Evolutionary conservation across 2,113 vertebrate genomes (phyloP).

Genomic region (Sula dactylatra): DNA sequence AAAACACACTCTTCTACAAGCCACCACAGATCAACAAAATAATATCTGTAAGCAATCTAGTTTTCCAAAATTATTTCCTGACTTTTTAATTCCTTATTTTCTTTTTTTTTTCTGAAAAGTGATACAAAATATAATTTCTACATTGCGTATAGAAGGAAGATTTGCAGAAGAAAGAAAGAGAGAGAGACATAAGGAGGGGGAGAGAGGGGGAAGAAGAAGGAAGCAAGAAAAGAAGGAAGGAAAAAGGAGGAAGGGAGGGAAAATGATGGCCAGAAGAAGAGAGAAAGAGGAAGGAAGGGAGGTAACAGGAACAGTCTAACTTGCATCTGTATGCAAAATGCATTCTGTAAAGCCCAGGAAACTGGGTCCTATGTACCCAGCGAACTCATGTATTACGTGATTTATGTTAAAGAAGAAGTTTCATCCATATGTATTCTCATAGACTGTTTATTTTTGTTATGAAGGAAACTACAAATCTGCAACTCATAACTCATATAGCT

Average conservation of each 20-base stretch:
- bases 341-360: not conserved
- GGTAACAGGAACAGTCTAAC: not conserved
- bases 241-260: too few species aligned
- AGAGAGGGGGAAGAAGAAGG: not conserved
- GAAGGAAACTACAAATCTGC: not conserved
- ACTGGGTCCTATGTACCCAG: not conserved
- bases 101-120: not conserved
- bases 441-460: not conserved
- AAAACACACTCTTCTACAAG: constrained; percentile 16
- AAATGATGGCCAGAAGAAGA: not conserved
- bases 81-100: not conserved
- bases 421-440: not conserved
- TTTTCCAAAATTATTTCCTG: constrained; percentile 38
- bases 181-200: not conserved
- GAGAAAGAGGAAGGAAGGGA: not conserved
- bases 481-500: not conserved
- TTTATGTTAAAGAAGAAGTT: not conserved
- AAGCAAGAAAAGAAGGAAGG: too few species aligned
- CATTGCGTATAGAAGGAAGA: not conserved
- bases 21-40: not conserved
- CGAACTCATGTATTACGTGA: not conserved
- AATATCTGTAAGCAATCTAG: constrained; percentile 4
- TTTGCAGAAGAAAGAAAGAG: not conserved
- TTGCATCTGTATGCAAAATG: not conserved
- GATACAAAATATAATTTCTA: not conserved